Evolutionary conservation across 2,113 vertebrate genomes (phyloP), one percentile per base, ranked within the genome.

Genomic region (Larimichthys polyactis): DNA sequence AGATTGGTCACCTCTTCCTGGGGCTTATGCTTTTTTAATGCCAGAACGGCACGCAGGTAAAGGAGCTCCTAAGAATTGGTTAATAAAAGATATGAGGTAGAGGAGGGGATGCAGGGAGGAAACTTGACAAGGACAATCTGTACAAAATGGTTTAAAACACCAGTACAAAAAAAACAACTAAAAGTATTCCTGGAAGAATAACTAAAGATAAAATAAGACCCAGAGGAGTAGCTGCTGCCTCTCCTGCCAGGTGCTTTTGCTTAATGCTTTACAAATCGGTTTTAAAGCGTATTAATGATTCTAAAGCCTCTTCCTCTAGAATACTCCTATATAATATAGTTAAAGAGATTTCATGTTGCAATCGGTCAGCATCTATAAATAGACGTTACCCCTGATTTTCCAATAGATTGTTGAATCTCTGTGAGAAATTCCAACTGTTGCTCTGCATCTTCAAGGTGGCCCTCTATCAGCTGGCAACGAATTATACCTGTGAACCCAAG

Each of bases 401-500:
- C 97, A 89, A 99, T 96, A 44, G 97, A 96, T 62, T 98, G 96
- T 29, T 99, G 97, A 91, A 99, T 95, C 95, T 98, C 97, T 79
- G 95, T 96, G 48, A 99, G 95, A 84, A 99, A 99, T 89, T 99
- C 97, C 71, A 99, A 70, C 74, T 99, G 98, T 69, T 98, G 97
- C 75, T 98, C 96, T n/a, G 97, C 98, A 1, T 99, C 97, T 49
- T 98, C 96, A 64, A 98, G 77, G 0, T 97, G 96, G 4, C 96
- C 97, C 86, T 99, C 96, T 40, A 96, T 94, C 74, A 99, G 91
- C 66, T 99, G 97, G 89, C 98, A 98, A 17, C 91, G 94, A 70
- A 99, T 99, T 87, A 97, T 96, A 81, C 98, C 98, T 99, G 91
- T 3, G 90, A 91, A 19, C 51, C 15, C 43, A 62, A 27, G 2